Percentiles rank a stretch among this genome's conserved stretches.
These are phyloP conservation scores for Ictalurus punctatus DNA, from an alignment of 2,113 vertebrate genomes.

Conservation along the genomic window DNA sequence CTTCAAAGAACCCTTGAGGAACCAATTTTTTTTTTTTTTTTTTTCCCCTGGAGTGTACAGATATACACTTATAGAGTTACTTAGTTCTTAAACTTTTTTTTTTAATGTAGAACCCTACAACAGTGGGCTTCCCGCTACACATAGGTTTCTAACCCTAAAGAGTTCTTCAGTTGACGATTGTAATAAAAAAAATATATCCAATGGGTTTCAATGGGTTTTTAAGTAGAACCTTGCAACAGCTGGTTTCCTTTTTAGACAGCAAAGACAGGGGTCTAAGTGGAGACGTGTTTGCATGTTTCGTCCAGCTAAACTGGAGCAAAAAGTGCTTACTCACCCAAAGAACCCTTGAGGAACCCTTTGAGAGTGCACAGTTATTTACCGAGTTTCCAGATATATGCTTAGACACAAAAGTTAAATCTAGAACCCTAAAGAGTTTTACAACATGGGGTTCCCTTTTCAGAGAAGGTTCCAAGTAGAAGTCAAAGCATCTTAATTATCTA, in stretches of 20 bases:
- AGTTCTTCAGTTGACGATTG: too few relatives aligned
- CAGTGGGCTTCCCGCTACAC: too few relatives aligned
- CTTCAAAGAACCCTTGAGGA: too few relatives aligned
- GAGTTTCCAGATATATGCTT: neutral
- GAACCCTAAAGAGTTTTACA: too few relatives aligned
- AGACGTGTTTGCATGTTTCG: neutral
- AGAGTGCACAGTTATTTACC: neutral
- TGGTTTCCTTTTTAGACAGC: neutral
- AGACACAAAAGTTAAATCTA: too few relatives aligned
- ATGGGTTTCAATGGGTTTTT: neutral
- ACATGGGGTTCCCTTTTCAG: neutral
- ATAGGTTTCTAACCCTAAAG: too few relatives aligned
- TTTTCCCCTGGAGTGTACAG: too few relatives aligned
- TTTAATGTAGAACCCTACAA: too few relatives aligned
- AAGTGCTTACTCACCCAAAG: neutral
- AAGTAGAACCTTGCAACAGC: neutral
- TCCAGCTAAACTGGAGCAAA: neutral
- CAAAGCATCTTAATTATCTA: neutral
- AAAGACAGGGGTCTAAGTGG: neutral
- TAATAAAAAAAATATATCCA: too few relatives aligned
- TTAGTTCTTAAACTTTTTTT: too few relatives aligned
- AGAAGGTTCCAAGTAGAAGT: neutral
- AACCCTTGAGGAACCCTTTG: neutral
- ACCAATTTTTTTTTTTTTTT: too few relatives aligned
- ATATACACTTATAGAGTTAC: too few relatives aligned